Evolutionary conservation across 2,113 vertebrate species (phyloP).

Genomic region (Rafetus swinhoei): DNA sequence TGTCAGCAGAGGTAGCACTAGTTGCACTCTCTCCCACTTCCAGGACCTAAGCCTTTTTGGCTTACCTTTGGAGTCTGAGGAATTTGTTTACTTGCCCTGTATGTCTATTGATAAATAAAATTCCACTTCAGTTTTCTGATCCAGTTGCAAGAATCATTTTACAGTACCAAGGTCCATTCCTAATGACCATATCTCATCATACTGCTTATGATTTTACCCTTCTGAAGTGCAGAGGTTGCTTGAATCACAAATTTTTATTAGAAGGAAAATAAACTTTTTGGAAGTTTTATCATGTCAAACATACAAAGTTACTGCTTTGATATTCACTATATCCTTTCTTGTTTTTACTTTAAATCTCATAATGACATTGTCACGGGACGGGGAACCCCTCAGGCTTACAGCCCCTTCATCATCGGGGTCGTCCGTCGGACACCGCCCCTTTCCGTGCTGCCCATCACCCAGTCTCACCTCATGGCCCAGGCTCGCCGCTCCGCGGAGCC

Average conservation of each 20-base stretch:
- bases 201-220: not conserved
- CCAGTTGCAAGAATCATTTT: not conserved
- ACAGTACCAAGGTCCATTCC: accelerated
- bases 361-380: no score
- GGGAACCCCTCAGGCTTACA: no score
- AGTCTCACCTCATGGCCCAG: no score
- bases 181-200: not conserved
- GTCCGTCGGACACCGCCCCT: no score
- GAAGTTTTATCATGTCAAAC: not conserved
- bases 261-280: not conserved
- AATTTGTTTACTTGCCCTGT: not conserved
- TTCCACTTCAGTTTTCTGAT: not conserved
- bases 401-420: no score
- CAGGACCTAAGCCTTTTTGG: not conserved
- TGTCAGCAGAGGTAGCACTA: not conserved
- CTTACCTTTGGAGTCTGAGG: not conserved
- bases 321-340: not conserved
- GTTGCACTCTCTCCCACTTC: not conserved
- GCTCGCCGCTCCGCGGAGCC: no score
- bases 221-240: not conserved
- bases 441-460: no score
- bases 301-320: not conserved
- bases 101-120: not conserved
- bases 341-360: not conserved
- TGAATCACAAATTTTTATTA: not conserved